Evolutionary conservation across 2,797 vertebrate species (phyloP), one percentile per base, ranked within the genome.

Genomic region (Coluber constrictor): DNA sequence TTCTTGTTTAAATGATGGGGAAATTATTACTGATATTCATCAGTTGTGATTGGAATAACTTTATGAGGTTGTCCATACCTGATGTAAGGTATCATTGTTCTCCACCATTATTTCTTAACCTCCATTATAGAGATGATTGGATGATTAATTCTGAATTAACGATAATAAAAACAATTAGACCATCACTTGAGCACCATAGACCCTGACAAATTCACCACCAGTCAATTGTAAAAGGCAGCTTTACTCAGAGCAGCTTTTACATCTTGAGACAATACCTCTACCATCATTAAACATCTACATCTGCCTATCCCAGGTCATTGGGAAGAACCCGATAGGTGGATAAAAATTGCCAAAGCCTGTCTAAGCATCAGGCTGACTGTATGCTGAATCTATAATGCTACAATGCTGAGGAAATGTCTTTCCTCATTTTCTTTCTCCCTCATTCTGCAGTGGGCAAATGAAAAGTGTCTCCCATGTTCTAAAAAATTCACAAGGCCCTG

Each of bases 21-120:
- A 70, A 32, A 8, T 70, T 32, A 18, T n/a, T 32, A 32, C 15
- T 32, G 66, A 32, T 32, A 32, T 70, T 70, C 66, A 70, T 15
- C 66, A 32, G 1, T 32, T 37, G n/a, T 70, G 66, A 18, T 70
- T 70, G 66, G 15, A 70, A 70, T 32, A 32, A 70, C 15, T 16
- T 66, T 32, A 32, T n/a, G 5, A 7, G n/a, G n/a, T 70, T 70
- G 66, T 13, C 66, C 66, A 70, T 32, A 15, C 13, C 66, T 97
- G 95, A 57, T 88, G 96, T 96, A 97, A 94, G 94, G 90, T 93
- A 96, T 96, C 95, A 88, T 7, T 18, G 29, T 90, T 96, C 95
- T 94, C 87, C 95, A 90, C 83, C 94, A 96, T 95, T 95, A 96
- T 96, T 96, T 94, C 95, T 96, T 95, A 97, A 90, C 94, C 92